Evolutionary conservation across 2,797 vertebrate genomes (phyloP), one percentile per base, ranked within the genome.

Genomic region (Remorina albescens): DNA sequence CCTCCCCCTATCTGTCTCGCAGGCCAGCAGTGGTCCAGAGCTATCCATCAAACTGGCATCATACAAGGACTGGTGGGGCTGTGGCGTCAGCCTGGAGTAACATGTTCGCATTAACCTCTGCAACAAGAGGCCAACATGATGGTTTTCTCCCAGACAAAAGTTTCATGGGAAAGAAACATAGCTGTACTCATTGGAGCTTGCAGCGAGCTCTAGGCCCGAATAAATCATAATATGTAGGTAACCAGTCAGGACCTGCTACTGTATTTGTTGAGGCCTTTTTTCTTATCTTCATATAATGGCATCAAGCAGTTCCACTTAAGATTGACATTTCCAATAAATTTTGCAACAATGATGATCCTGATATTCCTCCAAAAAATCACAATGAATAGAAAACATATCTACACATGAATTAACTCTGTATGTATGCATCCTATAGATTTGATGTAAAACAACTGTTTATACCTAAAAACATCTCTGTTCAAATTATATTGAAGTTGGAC

Each of bases 21-120:
- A 57, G 76, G 84, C 80, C 76, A 85, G 64, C 57, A 2, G n/a
- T 42, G 12, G 56, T 68, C 76, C 74, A 70, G 57, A 81, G 69
- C 82, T 50, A 88, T 91, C 84, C 83, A 89, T 92, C 90, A 91
- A 78, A 55, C 67, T 89, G 84, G 81, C 86, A 86, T 83, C 80
- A 61, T 44, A 74, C 70, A 71, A 57, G 74, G 80, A 86, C 64
- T 70, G 32, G 66, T 44, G 67, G 74, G 37, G 68, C 81, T 50
- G 49, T 34, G 26, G 76, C 69, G 55, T 86, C 85, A 71, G 84
- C 84, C 87, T 41, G 80, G 73, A 81, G 76, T 66, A 72, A 55
- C 47, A 1, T 80, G 50, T 70, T 81, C 72, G 58, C 84, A 53
- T 87, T 86, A 81, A 91, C 87, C 75, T 72, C 54, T 71, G 9